phyloP scores from a whole-genome alignment of 2,888 invertebrate species.

The Gandaritis pyraliata region DNA sequence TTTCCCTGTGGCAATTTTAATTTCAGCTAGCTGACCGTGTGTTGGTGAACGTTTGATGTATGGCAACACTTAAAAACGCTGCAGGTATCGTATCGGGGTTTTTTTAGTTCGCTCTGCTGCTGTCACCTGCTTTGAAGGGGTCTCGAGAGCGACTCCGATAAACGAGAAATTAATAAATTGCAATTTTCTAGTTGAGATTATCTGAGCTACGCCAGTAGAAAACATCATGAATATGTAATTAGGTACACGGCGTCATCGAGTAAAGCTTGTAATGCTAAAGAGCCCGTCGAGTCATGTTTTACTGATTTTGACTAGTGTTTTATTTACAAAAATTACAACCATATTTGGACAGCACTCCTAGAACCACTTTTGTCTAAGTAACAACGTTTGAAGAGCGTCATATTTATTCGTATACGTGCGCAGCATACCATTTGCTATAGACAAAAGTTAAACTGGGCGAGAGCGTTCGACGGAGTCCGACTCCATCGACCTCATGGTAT shows the following conservation, averaged over 20 bases:
- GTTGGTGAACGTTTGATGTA: conserved; percentile 71
- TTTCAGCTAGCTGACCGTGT: conserved; percentile 76
- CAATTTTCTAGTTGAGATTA: conserved; percentile 13
- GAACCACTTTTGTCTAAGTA: conserved; percentile 46
- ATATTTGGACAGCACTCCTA: conserved; percentile 46
- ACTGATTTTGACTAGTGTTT: conserved; percentile 42
- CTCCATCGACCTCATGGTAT: conserved; percentile 78
- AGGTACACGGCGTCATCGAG: conserved; percentile 17
- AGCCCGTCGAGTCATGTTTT: conserved; percentile 29
- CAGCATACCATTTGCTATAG: conserved; percentile 41
- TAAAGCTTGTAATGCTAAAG: conserved; percentile 27
- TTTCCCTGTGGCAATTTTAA: conserved; percentile 79
- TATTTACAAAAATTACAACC: conserved; percentile 45
- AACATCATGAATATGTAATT: conserved; percentile 29
- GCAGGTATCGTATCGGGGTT: conserved; percentile 42
- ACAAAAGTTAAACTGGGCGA: conserved; percentile 63
- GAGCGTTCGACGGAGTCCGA: conserved; percentile 71
- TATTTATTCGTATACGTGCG: conserved; percentile 46
- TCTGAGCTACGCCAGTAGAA: conserved; percentile 10
- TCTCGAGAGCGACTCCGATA: conserved; percentile 12
- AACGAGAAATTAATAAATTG: conserved; percentile 19
- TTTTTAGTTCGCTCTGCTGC: conserved; percentile 30
- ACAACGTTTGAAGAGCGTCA: conserved; percentile 48
- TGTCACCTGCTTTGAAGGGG: conserved; percentile 29
- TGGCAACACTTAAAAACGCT: conserved; percentile 60